A percentile compares a stretch with the other conserved stretches of the same genome.
Conservation (phyloP, 1,140 invertebrate genomes). For the Zaprionus gabonicus region DNA sequence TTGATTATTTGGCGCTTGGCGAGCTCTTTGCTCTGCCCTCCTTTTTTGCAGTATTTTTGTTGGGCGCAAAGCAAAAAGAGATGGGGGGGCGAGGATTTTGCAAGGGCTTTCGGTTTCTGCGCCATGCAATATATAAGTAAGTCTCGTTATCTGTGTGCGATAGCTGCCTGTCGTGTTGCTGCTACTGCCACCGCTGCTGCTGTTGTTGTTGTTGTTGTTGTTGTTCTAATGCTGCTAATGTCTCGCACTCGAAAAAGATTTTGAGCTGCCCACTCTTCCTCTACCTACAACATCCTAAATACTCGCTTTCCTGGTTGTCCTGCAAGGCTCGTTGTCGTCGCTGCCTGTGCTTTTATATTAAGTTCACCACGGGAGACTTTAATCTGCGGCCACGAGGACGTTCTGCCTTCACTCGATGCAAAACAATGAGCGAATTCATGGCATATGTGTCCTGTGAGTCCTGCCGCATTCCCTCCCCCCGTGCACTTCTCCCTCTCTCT, state of each 20-base stretch:
- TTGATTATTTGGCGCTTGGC: slow-evolving; percentile 55
- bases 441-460: slow-evolving; percentile 62
- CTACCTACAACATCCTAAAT: slow-evolving; percentile 47
- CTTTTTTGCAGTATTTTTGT: slow-evolving; percentile 43
- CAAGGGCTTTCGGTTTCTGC: slow-evolving; percentile 44
- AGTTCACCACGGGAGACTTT: slow-evolving; percentile 82
- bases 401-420: slow-evolving; percentile 63
- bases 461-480: background rate
- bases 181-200: too few relatives aligned
- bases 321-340: slow-evolving; percentile 30
- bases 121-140: slow-evolving; percentile 36
- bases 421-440: slow-evolving; percentile 82
- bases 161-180: slow-evolving; percentile 12
- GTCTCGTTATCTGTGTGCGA: slow-evolving; percentile 53
- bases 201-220: slow-evolving; percentile 59
- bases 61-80: background rate
- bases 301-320: slow-evolving; percentile 55
- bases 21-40: slow-evolving; percentile 32
- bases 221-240: slow-evolving; percentile 77
- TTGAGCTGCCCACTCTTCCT: slow-evolving; percentile 42
- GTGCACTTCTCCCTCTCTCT: slow-evolving; percentile 22
- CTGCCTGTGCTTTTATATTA: slow-evolving; percentile 76
- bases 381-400: slow-evolving; percentile 67
- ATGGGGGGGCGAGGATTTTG: background rate
- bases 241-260: slow-evolving; percentile 80